Conservation (phyloP, 30 jellyfish, hydroid and myxozoan genomes). For the Cassiopea xamachana region DNA sequence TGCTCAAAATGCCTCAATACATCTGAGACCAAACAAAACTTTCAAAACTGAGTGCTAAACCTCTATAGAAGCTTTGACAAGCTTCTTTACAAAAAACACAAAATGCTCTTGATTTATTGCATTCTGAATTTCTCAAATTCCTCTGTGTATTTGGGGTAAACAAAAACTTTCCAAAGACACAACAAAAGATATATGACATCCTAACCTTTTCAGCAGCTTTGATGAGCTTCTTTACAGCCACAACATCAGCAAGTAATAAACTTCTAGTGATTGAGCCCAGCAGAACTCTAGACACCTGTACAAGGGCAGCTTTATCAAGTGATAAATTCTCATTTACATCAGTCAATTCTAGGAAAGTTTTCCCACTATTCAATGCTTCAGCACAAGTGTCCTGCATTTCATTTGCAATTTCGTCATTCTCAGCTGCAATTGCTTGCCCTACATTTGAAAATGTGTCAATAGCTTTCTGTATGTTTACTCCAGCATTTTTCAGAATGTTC, state of each 20-base stretch:
- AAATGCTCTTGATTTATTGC: too few relatives aligned
- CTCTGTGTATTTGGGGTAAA: too few relatives aligned
- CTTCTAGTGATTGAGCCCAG: slow-evolving; percentile 86
- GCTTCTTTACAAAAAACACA: too few relatives aligned
- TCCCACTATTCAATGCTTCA: slow-evolving; percentile 82
- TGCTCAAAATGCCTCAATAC: too few relatives aligned
- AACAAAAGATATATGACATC: not conserved
- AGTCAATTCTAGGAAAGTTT: slow-evolving; percentile 32
- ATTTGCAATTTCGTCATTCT: slow-evolving; percentile 66
- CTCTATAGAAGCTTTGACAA: too few relatives aligned
- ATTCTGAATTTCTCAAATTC: too few relatives aligned
- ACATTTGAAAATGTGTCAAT: slow-evolving; percentile 68
- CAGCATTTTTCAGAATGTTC: slow-evolving; percentile 41
- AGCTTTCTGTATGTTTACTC: slow-evolving; percentile 71
- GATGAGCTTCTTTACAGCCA: slow-evolving; percentile 82
- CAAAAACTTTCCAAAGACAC: too few relatives aligned
- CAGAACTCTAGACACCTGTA: slow-evolving; percentile 80
- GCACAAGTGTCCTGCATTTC: slow-evolving; percentile 90
- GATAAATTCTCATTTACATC: slow-evolving; percentile 33
- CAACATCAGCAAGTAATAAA: slow-evolving; percentile 83
- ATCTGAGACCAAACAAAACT: too few relatives aligned
- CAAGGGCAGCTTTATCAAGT: slow-evolving; percentile 69
- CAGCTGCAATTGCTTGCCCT: slow-evolving; percentile 77
- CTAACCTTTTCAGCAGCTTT: slow-evolving; percentile 81
- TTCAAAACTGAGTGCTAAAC: too few relatives aligned